phyloP scores from a whole-genome alignment of 2,113 vertebrate species.

The Turdus rufiventris region DNA sequence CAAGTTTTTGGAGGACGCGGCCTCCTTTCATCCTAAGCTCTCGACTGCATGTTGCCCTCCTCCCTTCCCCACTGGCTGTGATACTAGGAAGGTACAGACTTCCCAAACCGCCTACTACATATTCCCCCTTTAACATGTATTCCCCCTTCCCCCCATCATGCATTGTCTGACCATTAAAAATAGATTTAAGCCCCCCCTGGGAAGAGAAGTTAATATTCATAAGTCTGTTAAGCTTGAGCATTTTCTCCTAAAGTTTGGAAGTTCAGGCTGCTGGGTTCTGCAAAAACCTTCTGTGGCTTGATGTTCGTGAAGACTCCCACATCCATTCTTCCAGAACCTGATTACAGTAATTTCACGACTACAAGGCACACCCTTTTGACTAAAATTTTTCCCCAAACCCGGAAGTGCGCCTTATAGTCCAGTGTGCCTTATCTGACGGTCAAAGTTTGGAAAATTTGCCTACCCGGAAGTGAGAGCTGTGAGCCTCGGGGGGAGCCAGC shows the following conservation, averaged over 20 bases:
- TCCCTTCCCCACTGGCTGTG: not conserved
- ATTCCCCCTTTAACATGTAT: not conserved
- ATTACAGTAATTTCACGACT: no score
- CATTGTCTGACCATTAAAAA: not conserved
- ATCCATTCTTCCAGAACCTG: not conserved
- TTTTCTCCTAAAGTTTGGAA: not conserved
- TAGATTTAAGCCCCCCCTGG: not conserved
- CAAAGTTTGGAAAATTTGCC: no score
- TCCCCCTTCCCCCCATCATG: not conserved
- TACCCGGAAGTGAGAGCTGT: no score
- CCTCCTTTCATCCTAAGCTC: not conserved
- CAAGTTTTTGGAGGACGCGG: not conserved
- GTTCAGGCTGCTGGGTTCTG: not conserved
- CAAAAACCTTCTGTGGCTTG: not conserved
- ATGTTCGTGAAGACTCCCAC: not conserved
- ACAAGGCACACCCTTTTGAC: no score
- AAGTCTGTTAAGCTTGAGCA: not conserved
- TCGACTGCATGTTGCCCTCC: not conserved
- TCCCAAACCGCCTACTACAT: not conserved
- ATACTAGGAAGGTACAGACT: not conserved
- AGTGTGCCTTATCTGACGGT: no score
- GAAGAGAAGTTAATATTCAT: not conserved
- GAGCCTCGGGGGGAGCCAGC: no score
- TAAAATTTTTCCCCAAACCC: no score
- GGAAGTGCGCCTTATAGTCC: no score